These are phyloP conservation scores for Hippocampus abdominalis DNA, from an alignment of 2,113 vertebrate genomes.

Conservation along the genomic window DNA sequence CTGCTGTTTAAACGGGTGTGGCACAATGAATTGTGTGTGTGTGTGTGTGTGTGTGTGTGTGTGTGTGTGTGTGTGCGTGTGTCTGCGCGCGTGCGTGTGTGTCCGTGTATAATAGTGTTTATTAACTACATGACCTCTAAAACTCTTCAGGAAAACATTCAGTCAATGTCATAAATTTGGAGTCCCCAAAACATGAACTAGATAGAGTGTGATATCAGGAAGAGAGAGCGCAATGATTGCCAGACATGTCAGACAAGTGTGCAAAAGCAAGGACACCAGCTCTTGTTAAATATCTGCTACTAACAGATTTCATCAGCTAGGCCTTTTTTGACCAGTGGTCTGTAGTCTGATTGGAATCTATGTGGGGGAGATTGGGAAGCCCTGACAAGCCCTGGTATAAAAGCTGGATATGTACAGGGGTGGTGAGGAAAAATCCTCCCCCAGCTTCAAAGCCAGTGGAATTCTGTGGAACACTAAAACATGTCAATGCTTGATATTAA, in stretches of 20 bases:
- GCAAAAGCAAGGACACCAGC: neutral
- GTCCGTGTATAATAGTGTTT: neutral
- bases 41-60: no score
- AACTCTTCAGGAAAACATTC: neutral
- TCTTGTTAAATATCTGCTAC: neutral
- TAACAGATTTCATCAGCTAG: neutral
- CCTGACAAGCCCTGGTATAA: conserved; percentile 1
- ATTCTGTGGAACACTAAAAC: conserved; percentile 39
- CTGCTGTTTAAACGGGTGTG: neutral
- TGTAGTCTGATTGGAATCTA: neutral
- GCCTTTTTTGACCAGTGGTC: neutral
- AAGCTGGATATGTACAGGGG: neutral
- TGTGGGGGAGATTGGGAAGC: neutral
- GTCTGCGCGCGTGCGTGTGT: no score
- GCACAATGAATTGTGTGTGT: neutral
- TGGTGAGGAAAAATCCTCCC: conserved; percentile 4
- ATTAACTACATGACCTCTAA: neutral
- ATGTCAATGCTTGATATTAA: conserved; percentile 25
- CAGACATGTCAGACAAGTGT: neutral
- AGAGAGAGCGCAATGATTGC: neutral
- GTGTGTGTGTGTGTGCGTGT: no score
- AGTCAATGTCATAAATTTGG: neutral
- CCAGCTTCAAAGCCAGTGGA: conserved; percentile 25
- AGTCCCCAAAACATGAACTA: neutral
- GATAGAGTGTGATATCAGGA: neutral